phyloP scores from a whole-genome alignment of 1,140 invertebrate genomes.

The Leptonema lineaticorne region DNA sequence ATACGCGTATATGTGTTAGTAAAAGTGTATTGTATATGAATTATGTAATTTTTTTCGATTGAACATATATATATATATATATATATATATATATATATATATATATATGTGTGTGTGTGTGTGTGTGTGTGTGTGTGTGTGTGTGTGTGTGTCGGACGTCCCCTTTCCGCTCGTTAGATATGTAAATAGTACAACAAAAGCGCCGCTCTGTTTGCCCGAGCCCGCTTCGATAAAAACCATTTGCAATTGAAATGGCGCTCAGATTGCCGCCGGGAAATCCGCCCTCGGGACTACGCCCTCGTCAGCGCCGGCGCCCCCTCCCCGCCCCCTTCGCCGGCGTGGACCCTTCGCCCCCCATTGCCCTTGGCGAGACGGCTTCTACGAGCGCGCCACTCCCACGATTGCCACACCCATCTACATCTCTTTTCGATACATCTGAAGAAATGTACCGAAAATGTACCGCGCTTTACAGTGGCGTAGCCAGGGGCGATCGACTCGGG shows the following conservation, averaged over 20 bases:
- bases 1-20: no score
- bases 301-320: no score
- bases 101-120: background rate
- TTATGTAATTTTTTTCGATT: background rate
- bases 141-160: background rate
- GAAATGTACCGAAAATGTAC: no score
- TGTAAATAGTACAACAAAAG: conserved; percentile 32
- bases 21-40: background rate
- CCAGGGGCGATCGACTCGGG: no score
- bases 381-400: no score
- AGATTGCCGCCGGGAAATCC: conserved; percentile 30
- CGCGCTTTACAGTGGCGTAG: no score
- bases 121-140: background rate
- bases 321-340: background rate
- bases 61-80: background rate
- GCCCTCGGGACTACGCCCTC: conserved; percentile 14
- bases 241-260: conserved; percentile 32
- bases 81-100: conserved; percentile 2
- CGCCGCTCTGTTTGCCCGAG: conserved; percentile 27
- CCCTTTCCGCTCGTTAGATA: conserved; percentile 21
- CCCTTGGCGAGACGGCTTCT: background rate
- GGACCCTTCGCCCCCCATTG: background rate
- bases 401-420: no score
- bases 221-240: conserved; percentile 27
- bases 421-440: no score